phyloP scores from a whole-genome alignment of 2,113 vertebrate species.

The Anhinga anhinga region DNA sequence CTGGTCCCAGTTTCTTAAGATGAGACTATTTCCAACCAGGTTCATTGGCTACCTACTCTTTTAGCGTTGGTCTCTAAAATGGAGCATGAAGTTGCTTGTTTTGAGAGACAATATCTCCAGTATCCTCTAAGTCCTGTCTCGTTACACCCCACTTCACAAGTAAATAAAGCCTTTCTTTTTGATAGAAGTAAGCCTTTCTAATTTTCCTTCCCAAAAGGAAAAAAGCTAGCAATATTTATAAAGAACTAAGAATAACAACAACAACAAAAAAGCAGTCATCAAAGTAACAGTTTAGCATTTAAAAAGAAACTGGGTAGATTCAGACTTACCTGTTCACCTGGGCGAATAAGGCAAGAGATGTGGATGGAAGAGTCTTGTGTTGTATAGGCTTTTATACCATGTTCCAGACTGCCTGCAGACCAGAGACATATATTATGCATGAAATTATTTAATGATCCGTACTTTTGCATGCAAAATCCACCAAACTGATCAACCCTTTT shows the following conservation, averaged over 20 bases:
- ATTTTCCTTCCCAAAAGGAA: not conserved
- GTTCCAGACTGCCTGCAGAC: not conserved
- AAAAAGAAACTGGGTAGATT: not conserved
- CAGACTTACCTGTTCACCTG: conserved; percentile 20
- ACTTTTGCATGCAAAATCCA: not conserved
- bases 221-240: not conserved
- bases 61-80: not conserved
- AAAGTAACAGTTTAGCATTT: conserved; percentile 25
- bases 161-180: not conserved
- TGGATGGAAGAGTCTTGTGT: not conserved
- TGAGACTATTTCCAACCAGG: not conserved
- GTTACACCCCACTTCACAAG: not conserved
- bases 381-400: conserved; percentile 10
- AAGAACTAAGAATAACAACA: not conserved
- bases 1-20: not conserved
- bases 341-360: not conserved
- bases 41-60: not conserved
- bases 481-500: not conserved
- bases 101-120: not conserved
- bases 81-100: not conserved
- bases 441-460: not conserved
- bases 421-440: not conserved
- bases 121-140: not conserved
- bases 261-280: not conserved
- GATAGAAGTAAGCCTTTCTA: not conserved